Base-by-base conservation (phyloP, 1,140 invertebrate species). In the Diorhabda sublineata region DNA sequence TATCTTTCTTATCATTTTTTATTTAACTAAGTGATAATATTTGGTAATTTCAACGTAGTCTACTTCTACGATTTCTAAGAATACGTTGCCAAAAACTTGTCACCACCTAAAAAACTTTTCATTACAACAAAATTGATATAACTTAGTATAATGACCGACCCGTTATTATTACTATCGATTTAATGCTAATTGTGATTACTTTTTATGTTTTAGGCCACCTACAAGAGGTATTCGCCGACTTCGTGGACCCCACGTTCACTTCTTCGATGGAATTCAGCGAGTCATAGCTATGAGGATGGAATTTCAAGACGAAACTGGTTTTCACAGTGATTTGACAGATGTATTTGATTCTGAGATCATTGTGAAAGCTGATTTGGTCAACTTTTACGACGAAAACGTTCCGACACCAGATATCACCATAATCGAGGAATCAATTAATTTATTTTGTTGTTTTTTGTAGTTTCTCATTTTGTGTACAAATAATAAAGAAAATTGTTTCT, bases 321-420 rank as follows among this genome's bases (percentile, higher is more conserved):
- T 93, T 92, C 91, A 91, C 90, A 92, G 89, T 93, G 91, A 90
- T 92, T 91, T 92, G 88, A 87, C 90, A 92, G 90, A 91, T 90
- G 84, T 83, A 86, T 90, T 84, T 82, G 81, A 87, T 89, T 92
- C 90, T 93, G 91, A 93, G 91, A 92, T 93, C 91, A 93, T 93
- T 92, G 91, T 92, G 91, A 93, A 93, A 93, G 91, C 91, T 93
- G 88, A 91, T 92, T 93, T 63, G 63, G 82, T 76, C 78, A 73
- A 80, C 79, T 73, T 52, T 47, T 41, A 9, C 9, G 42, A 11
- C 3, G 44, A 67, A 63, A 57, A 7, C n/a, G 52, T 6, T n/a
- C 6, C 52, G 52, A 56, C 52, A n/a, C n/a, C 6, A 56, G 6
- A n/a, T 56, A 56, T 56, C 52, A 56, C 52, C 52, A 56, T 7